Base-by-base conservation (phyloP, 2,888 invertebrate species). In the Amblyjoppa fuscipennis region DNA sequence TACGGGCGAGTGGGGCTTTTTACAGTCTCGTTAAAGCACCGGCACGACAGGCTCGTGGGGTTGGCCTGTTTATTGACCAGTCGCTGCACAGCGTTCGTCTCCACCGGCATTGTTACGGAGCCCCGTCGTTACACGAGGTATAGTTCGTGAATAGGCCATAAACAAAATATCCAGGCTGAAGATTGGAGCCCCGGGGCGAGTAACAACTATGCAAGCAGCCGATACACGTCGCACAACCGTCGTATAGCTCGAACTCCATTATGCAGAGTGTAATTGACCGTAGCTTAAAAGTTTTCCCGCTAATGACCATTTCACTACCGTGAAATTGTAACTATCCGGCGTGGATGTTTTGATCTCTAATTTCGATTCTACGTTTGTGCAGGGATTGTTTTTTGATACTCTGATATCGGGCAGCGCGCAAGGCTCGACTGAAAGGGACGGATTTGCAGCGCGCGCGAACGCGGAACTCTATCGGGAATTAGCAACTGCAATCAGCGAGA, bases 1-100 rank as follows among this genome's bases (percentile, higher is more conserved):
- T 20, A 77, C 53, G 28, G 16, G n/a, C 56, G 49, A 69, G 25
- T 28, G 77, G 69, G 74, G 64, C 84, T 59, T 80, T 80, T 84
- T 84, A 80, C 71, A 76, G 71, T 70, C 31, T 84, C 84, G 80
- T 80, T 80, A 84, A 84, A 80, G 69, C 71, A 34, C 34, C 28
- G 34, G 68, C 68, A 7, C 53, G 59, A 28, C 4, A 28, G 53
- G 51, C 68, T 3, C 13, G 41, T 31, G 64, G 51, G 28, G 31
- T 56, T 45, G 11, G n/a, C 73, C 49, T 41, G 61, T 16, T 28
- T 34, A 13, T 41, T 5, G 38, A 49, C n/a, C 68, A 68, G 53
- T 41, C 53, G 25, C 13, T 61, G 76, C 16, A 53, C 31, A 13
- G 25, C 49, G 45, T 25, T 13, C 25, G 9, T 41, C 45, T 41